Base-by-base conservation (phyloP, 2,888 invertebrate genomes). In the Pharmacophagus antenor region DNA sequence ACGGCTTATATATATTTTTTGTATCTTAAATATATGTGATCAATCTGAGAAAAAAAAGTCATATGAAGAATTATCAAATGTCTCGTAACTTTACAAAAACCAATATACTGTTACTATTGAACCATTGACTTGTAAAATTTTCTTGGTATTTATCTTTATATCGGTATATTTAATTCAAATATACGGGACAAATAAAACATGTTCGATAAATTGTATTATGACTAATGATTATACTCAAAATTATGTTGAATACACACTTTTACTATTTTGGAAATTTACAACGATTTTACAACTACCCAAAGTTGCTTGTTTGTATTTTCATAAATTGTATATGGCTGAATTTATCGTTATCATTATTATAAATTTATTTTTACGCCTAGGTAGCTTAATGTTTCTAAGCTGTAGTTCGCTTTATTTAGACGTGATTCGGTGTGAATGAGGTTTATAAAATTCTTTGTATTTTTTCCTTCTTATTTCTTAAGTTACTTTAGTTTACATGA, bases 401-500 rank as follows among this genome's bases (percentile, higher is more conserved):
- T 44, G n/a, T 51, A 51, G 18, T 25, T 51, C 27, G 44, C 17
- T 21, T 50, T 23, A 44, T 42, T 41, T 31, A n/a, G n/a, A 27
- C 67, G 56, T 77, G 72, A 75, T 72, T 72, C 72, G 73, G 68
- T 73, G 76, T 72, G 74, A 74, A 74, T 70, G 73, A 72, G 72
- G 71, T 68, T 67, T 70, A 66, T 67, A 63, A 74, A 80, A 79
- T 77, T 75, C 63, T 70, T 82, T 79, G 79, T 63, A 58, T 44
- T 63, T 57, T 50, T 64, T 52, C 62, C 53, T 56, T 51, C 55
- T 60, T 44, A 61, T 62, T 56, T 59, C 67, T 72, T 71, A 63
- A 71, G 54, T 57, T 53, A 58, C 51, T 46, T 53, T 59, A n/a
- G 54, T 46, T 52, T 22, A 41, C 4, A 10, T 58, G 54, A 62